Conservation (phyloP, 2,113 vertebrate species). For the Caretta caretta region DNA sequence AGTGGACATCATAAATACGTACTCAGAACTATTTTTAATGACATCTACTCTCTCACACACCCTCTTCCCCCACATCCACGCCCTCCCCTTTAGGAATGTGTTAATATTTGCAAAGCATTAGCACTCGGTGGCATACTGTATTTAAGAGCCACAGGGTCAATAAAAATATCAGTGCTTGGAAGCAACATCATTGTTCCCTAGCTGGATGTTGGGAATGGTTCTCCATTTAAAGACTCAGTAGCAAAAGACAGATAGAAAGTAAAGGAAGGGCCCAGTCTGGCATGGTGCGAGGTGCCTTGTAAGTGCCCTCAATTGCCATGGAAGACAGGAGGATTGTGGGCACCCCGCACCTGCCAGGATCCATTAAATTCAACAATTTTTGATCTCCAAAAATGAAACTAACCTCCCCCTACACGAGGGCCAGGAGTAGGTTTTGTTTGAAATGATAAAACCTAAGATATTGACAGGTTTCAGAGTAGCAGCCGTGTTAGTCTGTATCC, state of each 20-base stretch:
- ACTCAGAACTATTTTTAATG: background rate
- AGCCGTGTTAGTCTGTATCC: too few species aligned
- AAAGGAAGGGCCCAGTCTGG: background rate
- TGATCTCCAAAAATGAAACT: background rate
- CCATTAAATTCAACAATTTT: background rate
- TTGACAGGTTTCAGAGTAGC: background rate
- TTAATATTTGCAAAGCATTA: background rate
- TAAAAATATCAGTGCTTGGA: background rate
- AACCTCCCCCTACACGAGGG: background rate
- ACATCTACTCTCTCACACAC: background rate
- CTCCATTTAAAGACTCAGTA: background rate
- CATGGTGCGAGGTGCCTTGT: background rate
- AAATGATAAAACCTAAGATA: background rate
- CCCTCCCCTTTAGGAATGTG: background rate
- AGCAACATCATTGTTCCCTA: background rate
- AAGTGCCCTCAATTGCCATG: background rate
- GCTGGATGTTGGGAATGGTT: background rate
- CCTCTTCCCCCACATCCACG: background rate
- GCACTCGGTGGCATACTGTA: rapidly evolving
- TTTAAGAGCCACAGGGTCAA: background rate
- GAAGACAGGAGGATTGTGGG: background rate
- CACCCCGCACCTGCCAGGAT: background rate
- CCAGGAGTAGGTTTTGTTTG: background rate
- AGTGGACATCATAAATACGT: background rate
- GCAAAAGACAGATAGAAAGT: background rate